Base-by-base conservation (phyloP, 2,888 invertebrate species). In the Willowsia nigromaculata region DNA sequence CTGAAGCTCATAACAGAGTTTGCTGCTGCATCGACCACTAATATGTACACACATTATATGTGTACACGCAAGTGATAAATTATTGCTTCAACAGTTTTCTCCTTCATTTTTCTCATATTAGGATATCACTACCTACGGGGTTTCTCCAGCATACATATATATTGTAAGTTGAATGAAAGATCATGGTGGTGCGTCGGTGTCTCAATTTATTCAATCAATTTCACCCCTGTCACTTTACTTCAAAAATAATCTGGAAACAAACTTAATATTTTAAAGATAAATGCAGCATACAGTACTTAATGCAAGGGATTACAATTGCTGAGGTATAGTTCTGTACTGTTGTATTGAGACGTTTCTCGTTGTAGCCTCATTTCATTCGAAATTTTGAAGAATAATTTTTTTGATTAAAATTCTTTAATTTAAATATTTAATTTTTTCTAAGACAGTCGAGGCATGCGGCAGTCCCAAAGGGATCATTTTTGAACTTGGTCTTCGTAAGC, bases 201-300 rank as follows among this genome's bases (percentile, higher is more conserved):
- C 76, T 88, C 83, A 83, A 83, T 88, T 88, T 83, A 65, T 83
- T 76, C 88, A 88, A 88, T 87, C 81, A 87, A 87, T 87, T 87
- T 87, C 74, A 81, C 68, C 47, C 87, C n/a, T 74, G 81, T 87
- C 87, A 87, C 71, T 68, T 25, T 40, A 68, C 78, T 85, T 62
- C 85, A 85, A 62, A 68, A 50, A 43, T 40, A 50, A 65, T 86
- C 85, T 86, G 71, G 11, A 71, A 68, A 25, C 7, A 7, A 47
- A 47, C 47, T 47, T 13, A 47, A 47, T 47, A 47, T 47, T 47
- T 2, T 47, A 15, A 15, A 47, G 13, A 13, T 2, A 7, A 7
- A 47, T 13, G 15, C 9, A 47, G 47, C 15, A 47, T 47, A 47
- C 47, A 47, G n/a, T n/a, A n/a, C n/a, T n/a, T n/a, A n/a, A n/a